Base-by-base conservation (phyloP, 2,888 invertebrate species). In the Ceramica pisi region DNA sequence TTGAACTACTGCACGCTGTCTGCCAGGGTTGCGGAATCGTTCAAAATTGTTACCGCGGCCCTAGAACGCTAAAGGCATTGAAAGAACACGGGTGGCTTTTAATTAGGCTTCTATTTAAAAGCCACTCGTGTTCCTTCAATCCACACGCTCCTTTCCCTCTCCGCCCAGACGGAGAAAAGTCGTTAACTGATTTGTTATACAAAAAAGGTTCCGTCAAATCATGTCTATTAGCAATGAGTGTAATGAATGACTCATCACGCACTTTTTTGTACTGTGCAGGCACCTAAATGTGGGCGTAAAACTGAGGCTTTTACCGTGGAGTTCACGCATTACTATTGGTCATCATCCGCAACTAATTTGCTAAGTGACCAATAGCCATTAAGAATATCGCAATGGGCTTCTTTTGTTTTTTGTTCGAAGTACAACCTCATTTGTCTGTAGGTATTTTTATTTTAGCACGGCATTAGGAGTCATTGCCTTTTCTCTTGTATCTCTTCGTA, bases 281-380 rank as follows among this genome's bases (percentile, higher is more conserved):
- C 19, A 55, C 55, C 19, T 55, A 57, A 77, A 50, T 59, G 78
- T 73, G 26, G 72, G 72, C 72, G 72, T 77, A 14, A 35, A 19
- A 67, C n/a, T 21, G 19, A 10, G 12, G 12, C n/a, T 67, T 41
- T 56, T 50, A 50, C 26, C 44, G 48, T 44, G 21, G 50, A 76
- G 41, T 35, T 12, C 50, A 38, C 50, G 70, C 72, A 38, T 9
- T 46, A 9, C 70, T 38, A 73, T 78, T 78, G 78, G 78, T 50
- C 38, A 78, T 26, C 1, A 1, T 38, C 9, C 38, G 16, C n/a
- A 9, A 5, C 35, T 46, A 51, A 38, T 77, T 77, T 57, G 19
- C 44, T 26, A 57, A 50, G 21, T 69, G 26, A 44, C 72, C 72
- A 72, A 77, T 72, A 19, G 9, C 21, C 19, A 44, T 77, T 72